Conservation (phyloP, 1,140 invertebrate species). For the Halotydeus destructor region DNA sequence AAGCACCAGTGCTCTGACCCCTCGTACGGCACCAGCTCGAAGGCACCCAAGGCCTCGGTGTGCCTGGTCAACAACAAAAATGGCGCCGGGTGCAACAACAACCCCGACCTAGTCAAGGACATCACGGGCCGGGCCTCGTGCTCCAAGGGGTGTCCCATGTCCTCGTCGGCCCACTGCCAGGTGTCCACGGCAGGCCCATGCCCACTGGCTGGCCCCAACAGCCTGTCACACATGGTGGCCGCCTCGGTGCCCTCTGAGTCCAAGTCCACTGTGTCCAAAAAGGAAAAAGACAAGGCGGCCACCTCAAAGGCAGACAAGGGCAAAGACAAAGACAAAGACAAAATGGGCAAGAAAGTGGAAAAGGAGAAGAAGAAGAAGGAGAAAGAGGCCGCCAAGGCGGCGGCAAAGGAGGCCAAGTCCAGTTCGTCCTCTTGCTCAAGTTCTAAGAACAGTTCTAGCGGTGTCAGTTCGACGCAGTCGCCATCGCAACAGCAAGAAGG, state of each 20-base stretch:
- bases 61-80: not conserved
- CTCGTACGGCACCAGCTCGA: slow-evolving; percentile 5
- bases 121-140: not conserved
- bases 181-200: no score
- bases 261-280: no score
- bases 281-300: not conserved
- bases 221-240: no score
- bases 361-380: not conserved
- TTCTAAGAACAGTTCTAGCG: no score
- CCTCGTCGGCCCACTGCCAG: no score
- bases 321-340: not conserved
- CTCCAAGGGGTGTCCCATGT: no score
- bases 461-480: no score
- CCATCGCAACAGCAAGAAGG: slow-evolving; percentile 12
- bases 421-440: no score
- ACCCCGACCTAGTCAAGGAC: slow-evolving; percentile 9
- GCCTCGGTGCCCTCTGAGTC: no score
- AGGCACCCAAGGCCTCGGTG: slow-evolving; percentile 8
- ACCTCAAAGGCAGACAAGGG: not conserved
- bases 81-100: not conserved
- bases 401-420: not conserved
- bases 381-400: not conserved
- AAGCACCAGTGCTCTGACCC: slow-evolving; percentile 9
- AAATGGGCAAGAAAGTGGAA: not conserved
- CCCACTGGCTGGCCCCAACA: no score